Evolutionary conservation across 2,888 invertebrate genomes (phyloP).

Genomic region (Dicyrtomina minuta): DNA sequence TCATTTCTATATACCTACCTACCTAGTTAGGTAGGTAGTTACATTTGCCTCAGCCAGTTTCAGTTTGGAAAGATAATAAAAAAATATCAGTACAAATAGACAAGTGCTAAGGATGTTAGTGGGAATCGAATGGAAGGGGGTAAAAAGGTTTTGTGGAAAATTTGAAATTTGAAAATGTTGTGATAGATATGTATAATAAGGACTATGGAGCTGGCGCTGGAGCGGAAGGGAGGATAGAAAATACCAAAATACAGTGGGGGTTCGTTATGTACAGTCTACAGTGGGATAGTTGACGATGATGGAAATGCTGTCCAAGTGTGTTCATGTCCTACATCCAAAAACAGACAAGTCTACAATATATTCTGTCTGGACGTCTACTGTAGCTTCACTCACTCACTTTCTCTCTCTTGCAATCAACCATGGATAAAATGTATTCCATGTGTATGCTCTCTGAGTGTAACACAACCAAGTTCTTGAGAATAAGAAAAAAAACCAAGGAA

Average conservation of each 20-base stretch:
- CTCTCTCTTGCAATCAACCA: neutral
- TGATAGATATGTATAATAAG: too few relatives aligned
- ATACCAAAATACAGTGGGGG: neutral
- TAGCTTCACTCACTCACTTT: neutral
- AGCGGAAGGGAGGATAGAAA: neutral
- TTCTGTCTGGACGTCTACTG: neutral
- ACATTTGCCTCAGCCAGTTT: too few relatives aligned
- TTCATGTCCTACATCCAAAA: neutral
- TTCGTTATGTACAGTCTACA: neutral
- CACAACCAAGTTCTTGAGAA: constrained; percentile 5
- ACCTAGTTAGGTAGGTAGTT: too few relatives aligned
- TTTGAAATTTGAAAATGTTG: neutral
- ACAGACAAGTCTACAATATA: neutral
- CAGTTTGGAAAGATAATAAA: too few relatives aligned
- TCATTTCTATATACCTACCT: too few relatives aligned
- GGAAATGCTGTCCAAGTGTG: too few relatives aligned
- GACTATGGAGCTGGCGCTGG: too few relatives aligned
- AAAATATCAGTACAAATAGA: too few relatives aligned
- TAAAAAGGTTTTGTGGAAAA: neutral
- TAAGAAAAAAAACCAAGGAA: neutral
- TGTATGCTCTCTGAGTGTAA: constrained; percentile 1
- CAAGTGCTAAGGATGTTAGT: too few relatives aligned
- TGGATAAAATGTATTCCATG: neutral
- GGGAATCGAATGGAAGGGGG: neutral
- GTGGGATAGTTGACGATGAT: too few relatives aligned